phyloP scores from a whole-genome alignment of 2,113 vertebrate genomes.

The Bos javanicus region DNA sequence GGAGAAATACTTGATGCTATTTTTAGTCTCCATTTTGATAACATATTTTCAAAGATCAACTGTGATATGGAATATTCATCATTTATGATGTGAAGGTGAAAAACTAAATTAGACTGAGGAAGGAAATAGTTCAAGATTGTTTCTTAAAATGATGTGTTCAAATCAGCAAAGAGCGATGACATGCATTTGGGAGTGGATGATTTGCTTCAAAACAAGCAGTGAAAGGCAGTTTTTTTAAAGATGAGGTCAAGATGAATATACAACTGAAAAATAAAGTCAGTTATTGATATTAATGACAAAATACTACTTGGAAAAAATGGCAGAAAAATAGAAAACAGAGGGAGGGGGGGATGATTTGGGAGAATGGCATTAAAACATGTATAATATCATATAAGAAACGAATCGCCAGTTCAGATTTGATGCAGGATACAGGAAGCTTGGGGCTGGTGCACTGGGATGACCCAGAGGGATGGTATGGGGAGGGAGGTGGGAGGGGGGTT shows the following conservation, averaged over 20 bases:
- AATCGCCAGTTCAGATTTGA: too few species aligned
- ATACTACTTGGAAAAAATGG: not conserved
- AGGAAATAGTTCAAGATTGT: not conserved
- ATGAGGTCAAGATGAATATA: not conserved
- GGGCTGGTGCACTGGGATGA: too few species aligned
- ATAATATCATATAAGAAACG: too few species aligned
- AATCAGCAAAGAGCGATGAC: not conserved
- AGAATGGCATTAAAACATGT: too few species aligned
- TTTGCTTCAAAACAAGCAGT: not conserved
- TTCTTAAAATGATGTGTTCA: not conserved
- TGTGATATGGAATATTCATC: not conserved
- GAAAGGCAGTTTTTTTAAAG: not conserved
- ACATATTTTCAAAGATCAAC: constrained; percentile 32
- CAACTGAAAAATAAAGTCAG: not conserved
- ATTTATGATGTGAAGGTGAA: not conserved
- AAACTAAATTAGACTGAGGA: not conserved
- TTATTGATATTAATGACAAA: not conserved
- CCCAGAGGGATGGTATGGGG: too few species aligned
- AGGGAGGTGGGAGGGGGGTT: too few species aligned
- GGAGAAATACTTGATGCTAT: not conserved
- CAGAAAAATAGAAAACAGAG: not conserved
- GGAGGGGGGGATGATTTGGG: too few species aligned
- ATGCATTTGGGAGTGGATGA: not conserved
- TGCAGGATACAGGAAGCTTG: too few species aligned
- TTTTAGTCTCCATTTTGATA: constrained; percentile 24